These are phyloP conservation scores for Muraenolepis orangiensis DNA, from an alignment of 2,797 vertebrate genomes.

Conservation along the genomic window DNA sequence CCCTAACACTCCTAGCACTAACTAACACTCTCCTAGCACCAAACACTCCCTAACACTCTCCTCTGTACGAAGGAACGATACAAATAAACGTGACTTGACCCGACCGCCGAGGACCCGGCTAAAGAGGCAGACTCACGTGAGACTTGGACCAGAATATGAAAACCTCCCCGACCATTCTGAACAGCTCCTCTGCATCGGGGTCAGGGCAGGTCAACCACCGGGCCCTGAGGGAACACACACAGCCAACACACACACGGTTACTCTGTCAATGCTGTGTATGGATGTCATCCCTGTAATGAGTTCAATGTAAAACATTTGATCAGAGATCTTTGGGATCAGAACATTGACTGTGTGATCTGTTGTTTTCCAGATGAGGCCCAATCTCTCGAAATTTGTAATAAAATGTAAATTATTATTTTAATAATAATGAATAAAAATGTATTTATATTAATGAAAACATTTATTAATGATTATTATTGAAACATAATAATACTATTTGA, in stretches of 20 bases:
- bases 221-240: conserved; percentile 69
- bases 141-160: conserved; percentile 98
- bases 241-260: not conserved
- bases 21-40: too few species aligned
- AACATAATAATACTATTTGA: not conserved
- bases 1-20: not conserved
- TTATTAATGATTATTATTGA: too few species aligned
- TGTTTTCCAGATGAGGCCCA: too few species aligned
- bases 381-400: too few species aligned
- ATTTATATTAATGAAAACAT: too few species aligned
- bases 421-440: too few species aligned
- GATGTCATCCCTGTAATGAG: not conserved
- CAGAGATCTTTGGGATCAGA: too few species aligned
- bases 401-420: too few species aligned
- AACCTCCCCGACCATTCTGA: conserved; percentile 93
- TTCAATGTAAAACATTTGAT: not conserved
- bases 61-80: too few species aligned
- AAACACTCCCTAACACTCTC: too few species aligned
- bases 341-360: too few species aligned
- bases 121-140: conserved; percentile 75
- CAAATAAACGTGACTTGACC: not conserved
- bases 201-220: conserved; percentile 87
- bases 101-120: too few species aligned
- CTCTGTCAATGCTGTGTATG: not conserved
- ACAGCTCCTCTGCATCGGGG: conserved; percentile 87